These are phyloP conservation scores for Seira ritae DNA, from an alignment of 2,888 invertebrate species.

Conservation along the genomic window DNA sequence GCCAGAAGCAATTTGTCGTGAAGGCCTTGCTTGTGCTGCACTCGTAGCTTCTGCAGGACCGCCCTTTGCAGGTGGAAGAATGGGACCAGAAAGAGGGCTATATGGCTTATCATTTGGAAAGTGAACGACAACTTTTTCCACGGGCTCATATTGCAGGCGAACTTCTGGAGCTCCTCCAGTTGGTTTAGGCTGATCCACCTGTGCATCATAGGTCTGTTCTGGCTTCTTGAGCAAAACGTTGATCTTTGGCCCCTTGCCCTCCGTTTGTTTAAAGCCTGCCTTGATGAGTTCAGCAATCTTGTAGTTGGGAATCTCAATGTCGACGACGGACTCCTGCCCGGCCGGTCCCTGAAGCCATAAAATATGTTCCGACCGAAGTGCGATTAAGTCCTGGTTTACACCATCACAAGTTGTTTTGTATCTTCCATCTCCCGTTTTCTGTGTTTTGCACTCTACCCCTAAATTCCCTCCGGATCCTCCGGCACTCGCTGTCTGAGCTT, in stretches of 20 bases:
- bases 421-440: constrained; percentile 34
- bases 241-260: constrained; percentile 46
- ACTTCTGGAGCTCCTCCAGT: constrained; percentile 46
- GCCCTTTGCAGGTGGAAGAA: constrained; percentile 54
- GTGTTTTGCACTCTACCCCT: constrained; percentile 64
- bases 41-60: constrained; percentile 33
- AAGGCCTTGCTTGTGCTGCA: background rate
- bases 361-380: constrained; percentile 60
- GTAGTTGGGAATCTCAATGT: constrained; percentile 65
- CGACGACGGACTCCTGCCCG: constrained; percentile 46
- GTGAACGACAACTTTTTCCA: constrained; percentile 60
- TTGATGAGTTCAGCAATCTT: constrained; percentile 63
- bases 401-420: constrained; percentile 61
- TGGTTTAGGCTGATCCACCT: constrained; percentile 48
- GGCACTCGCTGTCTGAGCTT: background rate
- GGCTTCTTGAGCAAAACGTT: constrained; percentile 63
- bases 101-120: constrained; percentile 65
- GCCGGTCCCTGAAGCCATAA: constrained; percentile 49
- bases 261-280: constrained; percentile 53
- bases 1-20: background rate
- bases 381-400: constrained; percentile 54
- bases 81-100: constrained; percentile 51
- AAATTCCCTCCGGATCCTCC: constrained; percentile 42
- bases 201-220: constrained; percentile 61
- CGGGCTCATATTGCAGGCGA: constrained; percentile 60